phyloP scores from a whole-genome alignment of 2,113 vertebrate genomes.

The Sylvia atricapilla region DNA sequence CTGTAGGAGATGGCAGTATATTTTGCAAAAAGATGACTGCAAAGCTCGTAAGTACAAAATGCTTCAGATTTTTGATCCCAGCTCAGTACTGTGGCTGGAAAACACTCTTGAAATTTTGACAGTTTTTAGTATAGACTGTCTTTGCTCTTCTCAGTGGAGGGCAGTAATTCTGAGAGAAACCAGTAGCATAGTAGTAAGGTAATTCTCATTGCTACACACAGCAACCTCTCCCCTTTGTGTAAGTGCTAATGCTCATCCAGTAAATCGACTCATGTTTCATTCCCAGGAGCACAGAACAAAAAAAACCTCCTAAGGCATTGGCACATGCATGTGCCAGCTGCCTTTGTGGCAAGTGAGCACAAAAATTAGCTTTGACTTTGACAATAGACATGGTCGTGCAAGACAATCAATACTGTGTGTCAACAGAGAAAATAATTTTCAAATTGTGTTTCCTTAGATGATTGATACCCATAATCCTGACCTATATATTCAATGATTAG shows the following conservation, averaged over 20 bases:
- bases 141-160: background rate
- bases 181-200: background rate
- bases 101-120: background rate
- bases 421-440: background rate
- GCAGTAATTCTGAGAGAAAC: background rate
- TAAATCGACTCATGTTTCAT: slow-evolving; percentile 20
- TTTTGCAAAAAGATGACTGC: background rate
- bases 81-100: background rate
- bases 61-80: background rate
- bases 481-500: background rate
- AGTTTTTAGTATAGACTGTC: background rate
- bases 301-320: background rate
- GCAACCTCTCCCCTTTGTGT: background rate
- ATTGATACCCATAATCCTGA: background rate
- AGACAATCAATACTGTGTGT: background rate
- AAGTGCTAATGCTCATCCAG: background rate
- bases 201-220: background rate
- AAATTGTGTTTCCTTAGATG: background rate
- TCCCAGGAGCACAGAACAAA: background rate
- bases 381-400: background rate
- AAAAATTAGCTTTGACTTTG: background rate
- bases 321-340: background rate
- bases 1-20: background rate
- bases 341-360: background rate
- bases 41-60: background rate